phyloP scores from a whole-genome alignment of 2,113 vertebrate species.

The Gallinago media region DNA sequence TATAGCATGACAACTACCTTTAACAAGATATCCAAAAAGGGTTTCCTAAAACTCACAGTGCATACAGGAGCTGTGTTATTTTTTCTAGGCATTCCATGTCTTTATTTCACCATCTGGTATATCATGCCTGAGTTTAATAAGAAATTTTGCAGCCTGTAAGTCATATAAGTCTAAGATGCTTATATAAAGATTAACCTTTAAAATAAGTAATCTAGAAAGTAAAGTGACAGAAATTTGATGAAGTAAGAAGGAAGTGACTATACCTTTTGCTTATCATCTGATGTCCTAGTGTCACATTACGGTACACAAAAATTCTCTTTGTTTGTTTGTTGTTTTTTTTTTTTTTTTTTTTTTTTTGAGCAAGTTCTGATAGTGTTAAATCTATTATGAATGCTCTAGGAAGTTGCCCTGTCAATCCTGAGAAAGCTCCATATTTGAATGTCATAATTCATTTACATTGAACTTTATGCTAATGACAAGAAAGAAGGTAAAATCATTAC shows the following conservation, averaged over 20 bases:
- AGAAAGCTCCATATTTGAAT: background rate
- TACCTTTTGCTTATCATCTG: background rate
- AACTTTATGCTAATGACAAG: background rate
- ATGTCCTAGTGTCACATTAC: background rate
- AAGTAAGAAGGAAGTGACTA: background rate
- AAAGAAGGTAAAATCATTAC: background rate
- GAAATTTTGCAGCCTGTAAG: constrained; percentile 21
- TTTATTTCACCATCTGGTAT: constrained; percentile 56
- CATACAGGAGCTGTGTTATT: constrained; percentile 3
- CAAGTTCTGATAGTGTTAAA: background rate
- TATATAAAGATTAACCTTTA: constrained; percentile 57
- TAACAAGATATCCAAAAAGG: constrained; percentile 2
- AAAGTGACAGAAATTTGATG: background rate
- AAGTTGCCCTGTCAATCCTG: background rate
- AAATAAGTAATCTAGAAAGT: background rate
- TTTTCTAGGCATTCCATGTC: constrained; percentile 26
- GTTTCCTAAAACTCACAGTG: background rate
- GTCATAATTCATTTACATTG: background rate
- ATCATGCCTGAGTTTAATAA: constrained; percentile 11
- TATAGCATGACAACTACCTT: constrained; percentile 29
- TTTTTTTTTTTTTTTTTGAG: no score
- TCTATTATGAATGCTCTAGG: background rate
- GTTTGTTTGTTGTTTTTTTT: no score
- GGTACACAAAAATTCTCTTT: background rate
- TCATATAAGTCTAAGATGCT: background rate